Percentiles rank a stretch among this genome's conserved stretches.
phyloP scores from a whole-genome alignment of 2,888 invertebrate genomes.

The Orchestes rusci region DNA sequence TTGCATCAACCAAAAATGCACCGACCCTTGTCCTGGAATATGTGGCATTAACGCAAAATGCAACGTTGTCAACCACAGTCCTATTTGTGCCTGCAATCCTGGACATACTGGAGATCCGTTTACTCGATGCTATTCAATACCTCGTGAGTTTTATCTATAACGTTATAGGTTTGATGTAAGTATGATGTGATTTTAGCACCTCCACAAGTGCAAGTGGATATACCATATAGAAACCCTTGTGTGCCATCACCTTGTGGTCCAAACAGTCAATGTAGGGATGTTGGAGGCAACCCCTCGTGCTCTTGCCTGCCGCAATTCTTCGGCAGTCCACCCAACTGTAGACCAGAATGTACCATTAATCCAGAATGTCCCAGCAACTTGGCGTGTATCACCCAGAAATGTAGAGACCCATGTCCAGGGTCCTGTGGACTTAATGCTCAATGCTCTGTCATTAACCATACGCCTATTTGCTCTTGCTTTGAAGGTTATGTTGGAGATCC shows the following conservation, averaged over 20 bases:
- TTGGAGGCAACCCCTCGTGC: constrained; percentile 48
- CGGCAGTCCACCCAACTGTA: constrained; percentile 50
- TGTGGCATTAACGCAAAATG: constrained; percentile 56
- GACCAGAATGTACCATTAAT: constrained; percentile 51
- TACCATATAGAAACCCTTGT: constrained; percentile 43
- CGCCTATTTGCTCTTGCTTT: constrained; percentile 59
- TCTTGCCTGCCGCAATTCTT: constrained; percentile 47
- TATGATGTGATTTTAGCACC: constrained; percentile 24
- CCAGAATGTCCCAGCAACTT: constrained; percentile 48
- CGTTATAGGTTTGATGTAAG: not conserved
- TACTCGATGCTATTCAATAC: constrained; percentile 55
- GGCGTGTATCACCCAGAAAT: constrained; percentile 52
- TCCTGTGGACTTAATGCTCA: constrained; percentile 56
- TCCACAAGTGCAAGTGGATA: constrained; percentile 24
- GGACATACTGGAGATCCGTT: constrained; percentile 65
- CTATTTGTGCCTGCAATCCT: constrained; percentile 59
- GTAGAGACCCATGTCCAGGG: constrained; percentile 58
- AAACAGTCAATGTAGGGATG: constrained; percentile 49
- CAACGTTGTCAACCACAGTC: constrained; percentile 45
- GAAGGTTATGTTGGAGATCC: constrained; percentile 58
- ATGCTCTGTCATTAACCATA: constrained; percentile 60
- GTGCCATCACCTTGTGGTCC: constrained; percentile 54
- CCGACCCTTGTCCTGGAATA: constrained; percentile 59
- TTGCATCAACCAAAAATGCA: constrained; percentile 67
- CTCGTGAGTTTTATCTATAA: constrained; percentile 34